A percentile compares a stretch with the other conserved stretches of the same genome.
These are phyloP conservation scores for Molossus molossus DNA, from an alignment of 2,797 vertebrate species.

Conservation along the genomic window DNA sequence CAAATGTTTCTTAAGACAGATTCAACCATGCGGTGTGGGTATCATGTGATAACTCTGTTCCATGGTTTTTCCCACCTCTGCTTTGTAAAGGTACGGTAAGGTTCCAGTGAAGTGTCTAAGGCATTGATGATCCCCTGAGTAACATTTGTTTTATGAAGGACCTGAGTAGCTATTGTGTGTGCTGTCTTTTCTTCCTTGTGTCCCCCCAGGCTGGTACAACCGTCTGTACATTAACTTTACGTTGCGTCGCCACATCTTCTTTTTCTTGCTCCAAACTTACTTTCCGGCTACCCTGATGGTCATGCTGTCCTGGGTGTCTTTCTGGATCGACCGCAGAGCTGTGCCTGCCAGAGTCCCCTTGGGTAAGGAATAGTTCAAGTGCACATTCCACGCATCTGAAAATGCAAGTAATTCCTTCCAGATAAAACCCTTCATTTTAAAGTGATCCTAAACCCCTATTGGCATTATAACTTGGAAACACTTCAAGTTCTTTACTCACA, in stretches of 20 bases:
- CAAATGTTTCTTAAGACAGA: background rate
- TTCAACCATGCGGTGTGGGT: background rate
- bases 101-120: background rate
- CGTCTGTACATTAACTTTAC: conserved; percentile 98
- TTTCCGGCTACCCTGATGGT: conserved; percentile 97
- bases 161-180: background rate
- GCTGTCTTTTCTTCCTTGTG: conserved; percentile 60
- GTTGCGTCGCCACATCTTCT: conserved; percentile 96
- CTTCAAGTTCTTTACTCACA: background rate
- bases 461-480: conserved; percentile 19
- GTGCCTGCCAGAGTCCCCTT: conserved; percentile 96
- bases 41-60: background rate
- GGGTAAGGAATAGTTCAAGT: conserved; percentile 88
- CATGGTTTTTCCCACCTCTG: background rate
- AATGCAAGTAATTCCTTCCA: conserved; percentile 30
- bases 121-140: background rate
- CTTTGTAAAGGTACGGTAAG: background rate
- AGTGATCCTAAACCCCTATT: background rate
- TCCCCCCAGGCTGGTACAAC: conserved; percentile 96
- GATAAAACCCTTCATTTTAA: conserved; percentile 52
- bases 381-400: background rate
- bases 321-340: conserved; percentile 97
- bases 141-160: background rate
- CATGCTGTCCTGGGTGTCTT: conserved; percentile 99
- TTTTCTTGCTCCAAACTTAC: conserved; percentile 98